Evolutionary conservation across 37 sponge, comb jelly and placozoan genomes (phyloP).

Genomic region (Geodia barretti): DNA sequence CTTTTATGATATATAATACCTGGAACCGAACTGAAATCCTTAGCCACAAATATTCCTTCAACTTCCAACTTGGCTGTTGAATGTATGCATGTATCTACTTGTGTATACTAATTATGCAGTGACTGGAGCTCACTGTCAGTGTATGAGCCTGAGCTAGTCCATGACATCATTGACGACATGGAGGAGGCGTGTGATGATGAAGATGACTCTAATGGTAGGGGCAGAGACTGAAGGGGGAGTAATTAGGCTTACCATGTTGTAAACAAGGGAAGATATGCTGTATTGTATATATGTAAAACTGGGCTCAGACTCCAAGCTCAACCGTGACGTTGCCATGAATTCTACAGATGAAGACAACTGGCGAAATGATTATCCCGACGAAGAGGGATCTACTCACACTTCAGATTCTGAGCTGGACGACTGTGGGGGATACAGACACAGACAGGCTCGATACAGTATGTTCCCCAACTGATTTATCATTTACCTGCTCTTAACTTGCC

Average conservation of each 20-base stretch:
- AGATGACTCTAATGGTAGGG: constrained; percentile 84
- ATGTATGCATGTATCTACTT: not conserved
- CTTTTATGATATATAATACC: too few species aligned
- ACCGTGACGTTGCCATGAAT: not conserved
- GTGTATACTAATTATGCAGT: constrained; percentile 23
- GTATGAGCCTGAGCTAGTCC: constrained; percentile 47
- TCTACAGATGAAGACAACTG: constrained; percentile 71
- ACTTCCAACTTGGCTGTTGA: not conserved
- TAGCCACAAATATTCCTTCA: too few species aligned
- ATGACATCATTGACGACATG: constrained; percentile 61
- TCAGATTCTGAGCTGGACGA: constrained; percentile 17
- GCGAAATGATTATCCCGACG: constrained; percentile 88
- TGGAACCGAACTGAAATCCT: too few species aligned
- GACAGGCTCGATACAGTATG: constrained; percentile 10
- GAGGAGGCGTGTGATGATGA: constrained; percentile 70
- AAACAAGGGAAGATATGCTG: too few species aligned
- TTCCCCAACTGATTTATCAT: not conserved
- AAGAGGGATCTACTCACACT: constrained; percentile 21
- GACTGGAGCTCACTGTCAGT: constrained; percentile 66
- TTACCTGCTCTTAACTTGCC: too few species aligned
- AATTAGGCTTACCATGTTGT: too few species aligned
- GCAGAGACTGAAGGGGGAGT: too few species aligned
- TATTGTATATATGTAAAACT: too few species aligned
- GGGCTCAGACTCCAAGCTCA: not conserved
- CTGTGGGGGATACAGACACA: constrained; percentile 13